Base-by-base conservation (phyloP, 2,888 invertebrate species). In the Encarsia formosa region DNA sequence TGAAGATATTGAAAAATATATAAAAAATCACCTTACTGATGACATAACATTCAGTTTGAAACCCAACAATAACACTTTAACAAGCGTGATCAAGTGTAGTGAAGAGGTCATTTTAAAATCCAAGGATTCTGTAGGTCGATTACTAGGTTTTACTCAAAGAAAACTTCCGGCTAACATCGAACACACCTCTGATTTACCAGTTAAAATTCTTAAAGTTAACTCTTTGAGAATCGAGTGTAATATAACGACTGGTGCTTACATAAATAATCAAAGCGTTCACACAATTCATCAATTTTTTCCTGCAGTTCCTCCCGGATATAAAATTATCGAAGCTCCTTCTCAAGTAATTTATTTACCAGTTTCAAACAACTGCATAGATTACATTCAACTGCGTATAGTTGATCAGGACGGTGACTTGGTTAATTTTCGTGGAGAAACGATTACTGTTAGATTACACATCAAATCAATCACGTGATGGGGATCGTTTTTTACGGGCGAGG, bases 291-390 rank as follows among this genome's bases (percentile, higher is more conserved):
- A 6, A 31, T 3, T 31, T 31, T 31, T 31, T 31, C 15, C 6
- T 4, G 31, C 31, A 4, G 6, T 31, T 4, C 6, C 6, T 4
- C 6, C 31, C 11, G 6, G 15, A 31, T 31, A 3, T 31, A 31
- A 66, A 60, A 43, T 54, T n/a, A 60, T 66, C 40, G 69, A 69
- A 54, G 61, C 61, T n/a, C 68, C 57, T 19, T 41, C 54, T 13
- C 49, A 55, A 16, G 34, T 61, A 35, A 59, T 61, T 55, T 62
- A 62, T 43, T 43, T 60, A 16, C 61, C 61, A 34, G 38, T 62
- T 38, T 18, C 49, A 15, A 52, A 49, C 9, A 23, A 50, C 34
- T 26, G 39, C 29, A 63, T 60, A 39, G 26, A 59, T 49, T 32
- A 58, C 46, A 48, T 62, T 9, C 58, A 61, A 37, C n/a, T n/a